Percentiles rank a stretch among this genome's conserved stretches.
Evolutionary conservation across 2,888 invertebrate species (phyloP).

Genomic region (Emmelina monodactyla): DNA sequence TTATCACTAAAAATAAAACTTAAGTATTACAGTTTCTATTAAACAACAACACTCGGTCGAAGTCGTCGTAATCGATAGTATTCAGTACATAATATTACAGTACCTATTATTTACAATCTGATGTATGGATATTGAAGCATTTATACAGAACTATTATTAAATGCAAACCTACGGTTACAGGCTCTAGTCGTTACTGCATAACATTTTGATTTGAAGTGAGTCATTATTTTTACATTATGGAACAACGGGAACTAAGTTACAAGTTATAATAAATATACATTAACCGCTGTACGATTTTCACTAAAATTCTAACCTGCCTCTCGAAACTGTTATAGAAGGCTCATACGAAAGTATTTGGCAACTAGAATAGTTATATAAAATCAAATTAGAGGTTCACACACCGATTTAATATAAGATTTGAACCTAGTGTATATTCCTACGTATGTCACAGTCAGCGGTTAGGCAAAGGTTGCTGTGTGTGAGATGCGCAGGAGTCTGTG

Average conservation of each 20-base stretch:
- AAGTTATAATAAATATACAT: constrained; percentile 47
- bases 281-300: constrained; percentile 42
- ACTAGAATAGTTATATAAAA: constrained; percentile 55
- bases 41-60: constrained; percentile 63
- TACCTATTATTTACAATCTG: constrained; percentile 54
- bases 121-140: constrained; percentile 16
- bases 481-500: neutral
- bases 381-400: constrained; percentile 40
- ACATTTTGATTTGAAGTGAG: no score
- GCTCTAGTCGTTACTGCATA: no score
- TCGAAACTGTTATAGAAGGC: constrained; percentile 43
- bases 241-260: constrained; percentile 36
- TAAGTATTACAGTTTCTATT: constrained; percentile 64
- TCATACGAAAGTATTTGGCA: constrained; percentile 57
- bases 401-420: constrained; percentile 41
- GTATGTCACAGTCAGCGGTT: neutral
- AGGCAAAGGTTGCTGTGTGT: neutral
- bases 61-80: constrained; percentile 19
- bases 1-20: constrained; percentile 65
- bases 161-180: constrained; percentile 36
- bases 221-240: no score
- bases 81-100: constrained; percentile 40
- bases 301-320: constrained; percentile 43
- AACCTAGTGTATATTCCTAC: constrained; percentile 23
- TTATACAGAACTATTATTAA: constrained; percentile 41